Evolutionary conservation across 1,140 invertebrate genomes (phyloP).

Genomic region (Cotesia typhae): DNA sequence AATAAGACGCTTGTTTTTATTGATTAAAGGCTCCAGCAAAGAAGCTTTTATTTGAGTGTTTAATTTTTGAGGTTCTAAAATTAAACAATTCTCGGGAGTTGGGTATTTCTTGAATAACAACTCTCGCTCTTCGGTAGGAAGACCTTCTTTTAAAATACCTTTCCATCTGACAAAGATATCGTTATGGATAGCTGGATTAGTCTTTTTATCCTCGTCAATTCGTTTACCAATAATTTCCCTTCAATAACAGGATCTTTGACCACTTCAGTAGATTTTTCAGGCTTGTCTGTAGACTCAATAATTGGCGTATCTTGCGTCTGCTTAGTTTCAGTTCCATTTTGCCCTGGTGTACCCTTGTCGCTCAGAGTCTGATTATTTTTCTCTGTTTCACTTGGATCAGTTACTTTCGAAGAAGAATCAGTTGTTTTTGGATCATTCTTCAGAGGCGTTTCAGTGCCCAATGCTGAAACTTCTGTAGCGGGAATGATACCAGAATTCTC

Average conservation of each 20-base stretch:
- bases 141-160: slow-evolving; percentile 33
- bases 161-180: slow-evolving; percentile 18
- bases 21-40: slow-evolving; percentile 29
- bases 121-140: slow-evolving; percentile 32
- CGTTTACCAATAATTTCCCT: slow-evolving; percentile 9
- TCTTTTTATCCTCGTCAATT: not conserved
- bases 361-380: no score
- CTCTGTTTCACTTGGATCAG: no score
- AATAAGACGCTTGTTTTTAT: slow-evolving; percentile 34
- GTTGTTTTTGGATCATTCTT: no score
- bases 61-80: slow-evolving; percentile 32
- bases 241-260: slow-evolving; percentile 1
- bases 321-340: slow-evolving; percentile 1
- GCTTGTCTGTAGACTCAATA: not conserved
- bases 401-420: no score
- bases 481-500: no score
- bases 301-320: not conserved
- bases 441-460: no score
- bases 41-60: slow-evolving; percentile 30
- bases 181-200: no score
- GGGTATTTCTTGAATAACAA: slow-evolving; percentile 31
- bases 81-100: slow-evolving; percentile 31
- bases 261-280: not conserved
- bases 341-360: no score
- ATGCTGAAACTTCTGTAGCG: no score